Conservation (phyloP, 1,140 invertebrate genomes). For the Pseudomyrmex pallidus region DNA sequence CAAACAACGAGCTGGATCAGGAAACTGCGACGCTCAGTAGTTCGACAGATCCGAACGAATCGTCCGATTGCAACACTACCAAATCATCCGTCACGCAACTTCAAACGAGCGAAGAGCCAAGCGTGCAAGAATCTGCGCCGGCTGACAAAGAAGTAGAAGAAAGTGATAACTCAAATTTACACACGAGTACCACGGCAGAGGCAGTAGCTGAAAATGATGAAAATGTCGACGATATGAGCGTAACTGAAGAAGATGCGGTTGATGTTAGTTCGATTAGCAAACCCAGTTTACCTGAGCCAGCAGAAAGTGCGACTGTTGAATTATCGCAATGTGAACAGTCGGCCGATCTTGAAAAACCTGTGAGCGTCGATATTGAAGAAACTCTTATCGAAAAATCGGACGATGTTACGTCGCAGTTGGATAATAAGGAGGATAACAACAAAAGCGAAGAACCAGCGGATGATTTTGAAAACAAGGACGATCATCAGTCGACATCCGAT, state of each 20-base stretch:
- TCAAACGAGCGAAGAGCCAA: slow-evolving; percentile 33
- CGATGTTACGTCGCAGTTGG: slow-evolving; percentile 2
- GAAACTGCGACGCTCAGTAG: slow-evolving; percentile 5
- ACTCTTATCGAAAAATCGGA: neutral
- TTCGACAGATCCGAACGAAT: slow-evolving; percentile 7
- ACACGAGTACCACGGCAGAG: neutral
- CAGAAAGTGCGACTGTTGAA: slow-evolving; percentile 1
- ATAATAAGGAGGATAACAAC: neutral
- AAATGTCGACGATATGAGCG: slow-evolving; percentile 22
- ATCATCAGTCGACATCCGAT: slow-evolving; percentile 39
- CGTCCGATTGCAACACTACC: neutral
- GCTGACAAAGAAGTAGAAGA: slow-evolving; percentile 19
- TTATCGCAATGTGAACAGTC: slow-evolving; percentile 7
- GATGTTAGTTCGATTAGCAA: slow-evolving; percentile 28
- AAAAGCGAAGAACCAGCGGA: neutral
- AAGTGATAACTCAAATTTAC: neutral
- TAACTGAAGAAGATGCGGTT: neutral
- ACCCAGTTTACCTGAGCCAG: neutral
- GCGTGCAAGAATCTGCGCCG: slow-evolving; percentile 37
- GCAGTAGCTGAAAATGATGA: slow-evolving; percentile 8
- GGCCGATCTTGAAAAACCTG: slow-evolving; percentile 12
- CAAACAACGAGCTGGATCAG: slow-evolving; percentile 53
- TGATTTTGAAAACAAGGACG: slow-evolving; percentile 37
- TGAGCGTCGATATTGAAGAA: neutral
- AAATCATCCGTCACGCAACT: slow-evolving; percentile 7